phyloP scores from a whole-genome alignment of 1,140 invertebrate genomes.

The Drosophila serrata region DNA sequence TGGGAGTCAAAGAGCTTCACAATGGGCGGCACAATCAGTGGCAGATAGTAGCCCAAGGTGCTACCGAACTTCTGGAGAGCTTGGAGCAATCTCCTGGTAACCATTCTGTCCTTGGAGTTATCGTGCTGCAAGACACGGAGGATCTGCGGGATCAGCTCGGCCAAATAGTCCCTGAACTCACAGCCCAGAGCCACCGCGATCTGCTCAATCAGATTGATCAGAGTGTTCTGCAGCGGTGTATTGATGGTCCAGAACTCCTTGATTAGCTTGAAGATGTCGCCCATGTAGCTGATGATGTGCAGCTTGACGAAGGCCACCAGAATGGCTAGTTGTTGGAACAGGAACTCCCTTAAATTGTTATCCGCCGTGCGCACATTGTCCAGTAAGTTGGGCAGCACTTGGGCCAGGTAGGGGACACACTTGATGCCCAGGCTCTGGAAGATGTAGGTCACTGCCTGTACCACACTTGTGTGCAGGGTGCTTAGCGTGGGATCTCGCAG shows the following conservation, averaged over 20 bases:
- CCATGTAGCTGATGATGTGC: slow-evolving; percentile 98
- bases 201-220: slow-evolving; percentile 97
- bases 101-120: slow-evolving; percentile 92
- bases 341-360: slow-evolving; percentile 93
- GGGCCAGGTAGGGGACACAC: slow-evolving; percentile 97
- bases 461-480: slow-evolving; percentile 97
- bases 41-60: slow-evolving; percentile 98
- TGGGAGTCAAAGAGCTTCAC: slow-evolving; percentile 94
- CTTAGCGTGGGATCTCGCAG: slow-evolving; percentile 96
- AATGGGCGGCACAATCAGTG: slow-evolving; percentile 97
- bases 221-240: slow-evolving; percentile 91
- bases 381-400: slow-evolving; percentile 96
- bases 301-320: slow-evolving; percentile 97
- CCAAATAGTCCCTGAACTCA: slow-evolving; percentile 98
- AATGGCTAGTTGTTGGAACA: slow-evolving; percentile 96
- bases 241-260: slow-evolving; percentile 93
- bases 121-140: slow-evolving; percentile 96
- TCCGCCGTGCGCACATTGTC: slow-evolving; percentile 96
- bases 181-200: slow-evolving; percentile 97
- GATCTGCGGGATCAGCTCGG: slow-evolving; percentile 97
- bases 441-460: slow-evolving; percentile 98
- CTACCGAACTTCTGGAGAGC: slow-evolving; percentile 97
- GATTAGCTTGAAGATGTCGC: slow-evolving; percentile 97
- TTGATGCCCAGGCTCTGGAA: slow-evolving; percentile 98
- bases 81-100: slow-evolving; percentile 93